Evolutionary conservation across 2,113 vertebrate genomes (phyloP).

Genomic region (Steatornis caripensis): DNA sequence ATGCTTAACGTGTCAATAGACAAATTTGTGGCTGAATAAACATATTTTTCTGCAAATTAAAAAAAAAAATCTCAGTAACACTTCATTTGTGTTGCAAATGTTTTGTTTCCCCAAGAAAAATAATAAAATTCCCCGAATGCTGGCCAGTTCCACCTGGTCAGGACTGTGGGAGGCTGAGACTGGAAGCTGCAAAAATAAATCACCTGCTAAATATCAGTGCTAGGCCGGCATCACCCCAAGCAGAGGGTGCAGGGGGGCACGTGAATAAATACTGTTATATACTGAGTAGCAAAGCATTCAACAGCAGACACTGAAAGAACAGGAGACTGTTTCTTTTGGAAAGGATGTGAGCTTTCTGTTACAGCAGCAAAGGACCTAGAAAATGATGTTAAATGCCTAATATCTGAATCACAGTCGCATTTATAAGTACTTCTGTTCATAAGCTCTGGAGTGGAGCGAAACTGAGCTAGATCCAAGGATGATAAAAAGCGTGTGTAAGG

Average conservation of each 20-base stretch:
- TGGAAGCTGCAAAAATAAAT: neutral
- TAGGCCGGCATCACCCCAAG: neutral
- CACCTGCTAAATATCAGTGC: neutral
- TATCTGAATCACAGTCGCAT: neutral
- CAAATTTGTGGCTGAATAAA: neutral
- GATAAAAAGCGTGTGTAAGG: neutral
- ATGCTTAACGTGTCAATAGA: neutral
- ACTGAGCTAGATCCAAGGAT: neutral
- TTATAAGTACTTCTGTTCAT: neutral
- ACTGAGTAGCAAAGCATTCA: neutral
- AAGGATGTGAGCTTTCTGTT: neutral
- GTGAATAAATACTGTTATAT: neutral
- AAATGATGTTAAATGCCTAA: neutral
- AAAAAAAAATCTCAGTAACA: neutral
- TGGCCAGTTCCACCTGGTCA: neutral
- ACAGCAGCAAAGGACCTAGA: neutral
- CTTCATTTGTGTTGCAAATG: neutral
- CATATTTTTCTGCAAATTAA: neutral
- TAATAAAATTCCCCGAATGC: neutral
- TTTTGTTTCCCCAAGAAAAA: neutral
- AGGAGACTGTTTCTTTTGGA: neutral
- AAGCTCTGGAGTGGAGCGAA: neutral
- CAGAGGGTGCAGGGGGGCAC: neutral
- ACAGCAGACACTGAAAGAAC: neutral
- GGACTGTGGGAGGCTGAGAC: neutral